Base-by-base conservation (phyloP, 2,113 vertebrate genomes). In the Psilopogon haemacephalus region DNA sequence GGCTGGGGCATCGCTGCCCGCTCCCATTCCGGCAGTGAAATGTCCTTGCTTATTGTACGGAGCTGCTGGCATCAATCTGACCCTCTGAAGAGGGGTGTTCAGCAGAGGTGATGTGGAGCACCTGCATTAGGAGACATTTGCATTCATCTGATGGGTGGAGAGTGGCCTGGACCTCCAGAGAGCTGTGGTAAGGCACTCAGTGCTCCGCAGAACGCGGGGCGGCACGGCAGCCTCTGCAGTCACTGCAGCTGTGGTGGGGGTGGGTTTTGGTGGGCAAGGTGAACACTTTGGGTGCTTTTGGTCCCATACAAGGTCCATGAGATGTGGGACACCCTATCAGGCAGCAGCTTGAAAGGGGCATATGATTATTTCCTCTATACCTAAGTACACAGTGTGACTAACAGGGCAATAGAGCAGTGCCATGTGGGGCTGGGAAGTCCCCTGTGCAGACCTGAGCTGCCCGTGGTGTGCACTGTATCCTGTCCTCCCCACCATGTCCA, bases 1-100 rank as follows among this genome's bases (percentile, higher is more conserved):
- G 78, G n/a, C 5, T 2, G 6, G 0, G 1, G 15, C 0, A 1
- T 59, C 65, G 23, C 20, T 33, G 58, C 33, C 50, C 0, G 0
- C 62, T 30, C 82, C 10, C 46, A 35, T 42, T 44, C 38, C 77
- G 24, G 52, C 11, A 5, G 23, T 12, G 65, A 27, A 58, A 70
- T 27, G 52, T n/a, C 32, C 11, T 63, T 50, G 27, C 64, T 88
- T 5, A 0, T 21, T n/a, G 2, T 3, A 11, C 23, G 2, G 18
- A 72, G 68, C 37, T 59, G 42, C 58, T 56, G 64, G 63, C 38
- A 44, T 24, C 7, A 17, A 60, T 40, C 9, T 5, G 54, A 48
- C 52, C 54, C 2, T 0, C 23, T 3, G 30, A 23, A 33, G 72
- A 37, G 67, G 37, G 2, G 11, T 1, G 1, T 12, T 56, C 8